Conservation (phyloP, 1,140 invertebrate genomes). For the Campodea augens region DNA sequence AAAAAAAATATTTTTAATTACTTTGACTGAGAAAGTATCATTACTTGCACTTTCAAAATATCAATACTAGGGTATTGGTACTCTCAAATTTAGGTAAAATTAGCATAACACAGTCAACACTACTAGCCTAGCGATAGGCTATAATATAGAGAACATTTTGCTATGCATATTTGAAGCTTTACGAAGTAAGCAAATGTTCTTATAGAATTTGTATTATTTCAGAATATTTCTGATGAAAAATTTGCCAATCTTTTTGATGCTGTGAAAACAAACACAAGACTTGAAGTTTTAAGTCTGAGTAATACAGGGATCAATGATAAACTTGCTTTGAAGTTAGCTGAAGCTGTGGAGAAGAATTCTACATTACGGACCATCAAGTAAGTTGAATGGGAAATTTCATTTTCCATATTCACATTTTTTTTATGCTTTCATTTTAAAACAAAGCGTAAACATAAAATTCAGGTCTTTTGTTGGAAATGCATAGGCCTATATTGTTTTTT, state of each 20-base stretch:
- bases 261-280: conserved; percentile 70
- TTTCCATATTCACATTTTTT: conserved; percentile 2
- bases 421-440: background rate
- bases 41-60: too few species aligned
- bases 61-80: background rate
- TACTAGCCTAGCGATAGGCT: too few species aligned
- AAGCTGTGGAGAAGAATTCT: conserved; percentile 68
- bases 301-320: conserved; percentile 84
- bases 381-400: conserved; percentile 13
- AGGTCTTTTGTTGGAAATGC: too few species aligned
- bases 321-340: conserved; percentile 59
- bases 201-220: conserved; percentile 21
- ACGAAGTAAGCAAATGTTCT: conserved; percentile 2
- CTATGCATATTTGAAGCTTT: too few species aligned
- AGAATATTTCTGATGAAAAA: conserved; percentile 95
- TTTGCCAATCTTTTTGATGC: conserved; percentile 76
- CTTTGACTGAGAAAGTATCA: too few species aligned
- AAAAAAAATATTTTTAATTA: too few species aligned
- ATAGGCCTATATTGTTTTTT: too few species aligned
- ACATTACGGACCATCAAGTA: conserved; percentile 72
- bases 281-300: conserved; percentile 78
- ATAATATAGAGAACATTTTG: too few species aligned
- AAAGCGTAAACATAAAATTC: conserved; percentile 8
- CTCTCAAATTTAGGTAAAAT: background rate
- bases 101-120: too few species aligned